A percentile compares a stretch with the other conserved stretches of the same genome.
Conservation (phyloP, 2,797 vertebrate species). For the Hephaestus fuliginosus region DNA sequence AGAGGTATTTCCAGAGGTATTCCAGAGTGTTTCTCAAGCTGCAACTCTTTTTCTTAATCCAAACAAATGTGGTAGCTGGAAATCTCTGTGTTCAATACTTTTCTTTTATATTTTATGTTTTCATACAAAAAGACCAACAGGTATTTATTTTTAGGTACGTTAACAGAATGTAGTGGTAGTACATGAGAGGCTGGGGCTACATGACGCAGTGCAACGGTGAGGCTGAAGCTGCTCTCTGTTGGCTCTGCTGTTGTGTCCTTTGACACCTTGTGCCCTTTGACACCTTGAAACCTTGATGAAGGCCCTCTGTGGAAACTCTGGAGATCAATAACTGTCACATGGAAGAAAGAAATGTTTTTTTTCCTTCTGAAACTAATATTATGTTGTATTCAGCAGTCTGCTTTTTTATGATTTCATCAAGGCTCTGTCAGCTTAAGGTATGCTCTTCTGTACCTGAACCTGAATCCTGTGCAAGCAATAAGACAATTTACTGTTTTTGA, state of each 20-base stretch:
- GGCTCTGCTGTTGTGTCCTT: too few species aligned
- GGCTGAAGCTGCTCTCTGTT: background rate
- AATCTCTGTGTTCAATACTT: background rate
- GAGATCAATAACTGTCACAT: slow-evolving; percentile 2
- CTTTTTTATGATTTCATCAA: background rate
- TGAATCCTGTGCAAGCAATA: background rate
- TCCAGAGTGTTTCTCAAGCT: background rate
- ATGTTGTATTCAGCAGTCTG: background rate
- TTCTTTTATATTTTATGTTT: background rate
- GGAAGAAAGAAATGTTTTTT: background rate
- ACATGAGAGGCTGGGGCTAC: background rate
- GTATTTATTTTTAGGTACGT: background rate
- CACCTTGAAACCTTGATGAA: background rate
- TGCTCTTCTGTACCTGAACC: background rate
- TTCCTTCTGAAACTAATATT: background rate
- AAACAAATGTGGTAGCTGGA: background rate
- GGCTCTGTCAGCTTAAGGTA: too few species aligned
- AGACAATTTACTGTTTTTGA: background rate
- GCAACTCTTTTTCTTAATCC: background rate
- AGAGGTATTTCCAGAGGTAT: too few species aligned
- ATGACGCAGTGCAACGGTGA: background rate
- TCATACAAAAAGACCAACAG: background rate
- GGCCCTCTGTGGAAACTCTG: background rate
- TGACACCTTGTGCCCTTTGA: too few species aligned
- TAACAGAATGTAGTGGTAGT: too few species aligned